These are phyloP conservation scores for Minunthozetes semirufus DNA, from an alignment of 2,888 invertebrate species.

Conservation along the genomic window DNA sequence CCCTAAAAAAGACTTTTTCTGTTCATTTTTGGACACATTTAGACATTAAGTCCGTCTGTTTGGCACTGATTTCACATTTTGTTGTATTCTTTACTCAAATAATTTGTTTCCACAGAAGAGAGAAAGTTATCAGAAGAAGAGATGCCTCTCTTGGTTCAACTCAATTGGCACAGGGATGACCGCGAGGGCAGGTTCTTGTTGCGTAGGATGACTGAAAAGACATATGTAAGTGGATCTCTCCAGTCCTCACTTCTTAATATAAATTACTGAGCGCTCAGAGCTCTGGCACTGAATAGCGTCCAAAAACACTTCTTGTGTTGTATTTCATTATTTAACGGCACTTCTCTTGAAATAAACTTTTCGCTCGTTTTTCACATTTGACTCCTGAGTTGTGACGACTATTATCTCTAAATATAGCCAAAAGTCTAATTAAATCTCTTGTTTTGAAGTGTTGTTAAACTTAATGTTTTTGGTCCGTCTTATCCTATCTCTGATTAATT, in stretches of 20 bases:
- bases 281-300: neutral
- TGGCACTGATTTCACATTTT: neutral
- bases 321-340: neutral
- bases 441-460: too few relatives aligned
- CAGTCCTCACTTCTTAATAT: neutral
- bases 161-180: slow-evolving; percentile 99
- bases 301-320: neutral
- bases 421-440: neutral
- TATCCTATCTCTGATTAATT: slow-evolving; percentile 3
- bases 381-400: neutral
- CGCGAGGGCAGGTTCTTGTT: slow-evolving; percentile 93
- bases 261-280: neutral
- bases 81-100: neutral
- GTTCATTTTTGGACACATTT: neutral
- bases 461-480: neutral
- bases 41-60: neutral
- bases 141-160: slow-evolving; percentile 89
- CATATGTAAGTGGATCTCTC: slow-evolving; percentile 47
- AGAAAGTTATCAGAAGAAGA: slow-evolving; percentile 81
- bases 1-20: neutral
- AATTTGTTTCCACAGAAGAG: slow-evolving; percentile 60
- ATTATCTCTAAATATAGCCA: neutral
- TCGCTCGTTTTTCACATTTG: neutral
- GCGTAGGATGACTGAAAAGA: slow-evolving; percentile 77
- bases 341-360: neutral